phyloP scores from a whole-genome alignment of 2,888 invertebrate species.

The Blastobasis adustella region DNA sequence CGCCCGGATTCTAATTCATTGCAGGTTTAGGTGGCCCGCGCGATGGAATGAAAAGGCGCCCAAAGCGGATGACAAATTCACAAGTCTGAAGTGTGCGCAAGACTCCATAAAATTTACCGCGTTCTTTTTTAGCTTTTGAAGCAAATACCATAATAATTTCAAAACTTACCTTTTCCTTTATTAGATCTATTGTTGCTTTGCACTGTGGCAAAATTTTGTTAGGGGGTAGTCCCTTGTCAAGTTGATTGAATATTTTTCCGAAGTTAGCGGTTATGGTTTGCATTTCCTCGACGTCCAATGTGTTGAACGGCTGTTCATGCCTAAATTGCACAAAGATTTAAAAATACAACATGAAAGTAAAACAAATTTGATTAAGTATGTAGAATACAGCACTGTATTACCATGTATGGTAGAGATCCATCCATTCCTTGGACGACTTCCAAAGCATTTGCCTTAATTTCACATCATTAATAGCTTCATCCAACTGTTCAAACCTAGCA shows the following conservation, averaged over 20 bases:
- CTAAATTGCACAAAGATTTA: slow-evolving; percentile 24
- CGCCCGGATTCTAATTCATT: too few relatives aligned
- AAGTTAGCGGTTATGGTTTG: slow-evolving; percentile 77
- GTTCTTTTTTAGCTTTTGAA: too few relatives aligned
- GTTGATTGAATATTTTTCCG: slow-evolving; percentile 82
- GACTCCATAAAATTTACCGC: too few relatives aligned
- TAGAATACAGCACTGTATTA: slow-evolving; percentile 22
- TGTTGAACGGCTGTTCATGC: slow-evolving; percentile 72
- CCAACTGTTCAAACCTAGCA: slow-evolving; percentile 86
- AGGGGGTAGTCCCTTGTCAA: slow-evolving; percentile 88
- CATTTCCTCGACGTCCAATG: slow-evolving; percentile 84
- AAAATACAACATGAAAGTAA: background rate
- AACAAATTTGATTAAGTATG: too few relatives aligned
- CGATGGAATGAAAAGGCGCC: too few relatives aligned
- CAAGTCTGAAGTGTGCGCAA: too few relatives aligned
- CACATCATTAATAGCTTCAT: slow-evolving; percentile 86
- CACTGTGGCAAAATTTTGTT: slow-evolving; percentile 87
- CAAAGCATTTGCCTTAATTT: slow-evolving; percentile 87
- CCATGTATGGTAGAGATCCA: slow-evolving; percentile 79
- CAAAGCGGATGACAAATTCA: too few relatives aligned
- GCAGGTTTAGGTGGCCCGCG: too few relatives aligned
- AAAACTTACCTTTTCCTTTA: slow-evolving; percentile 81
- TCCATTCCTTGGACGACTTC: slow-evolving; percentile 86
- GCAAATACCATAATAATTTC: too few relatives aligned
- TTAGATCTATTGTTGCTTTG: slow-evolving; percentile 84